Conservation (phyloP, 2,888 invertebrate genomes). For the Apoda limacodes region DNA sequence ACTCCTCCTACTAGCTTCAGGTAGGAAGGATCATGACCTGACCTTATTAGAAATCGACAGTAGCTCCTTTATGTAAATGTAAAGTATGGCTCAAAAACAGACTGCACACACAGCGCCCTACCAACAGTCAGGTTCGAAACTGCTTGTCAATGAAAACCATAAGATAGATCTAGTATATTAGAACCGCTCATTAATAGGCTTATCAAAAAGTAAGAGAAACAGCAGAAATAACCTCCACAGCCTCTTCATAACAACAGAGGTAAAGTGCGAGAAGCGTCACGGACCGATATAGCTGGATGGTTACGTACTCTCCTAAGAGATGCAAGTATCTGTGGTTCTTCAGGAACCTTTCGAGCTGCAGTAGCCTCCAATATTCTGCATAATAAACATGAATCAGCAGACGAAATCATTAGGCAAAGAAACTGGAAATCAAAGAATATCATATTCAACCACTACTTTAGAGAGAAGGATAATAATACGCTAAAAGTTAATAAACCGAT, state of each 20-base stretch:
- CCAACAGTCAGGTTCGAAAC: conserved; percentile 18
- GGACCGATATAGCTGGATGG: conserved; percentile 10
- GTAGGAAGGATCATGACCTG: conserved; percentile 20
- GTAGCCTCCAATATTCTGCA: too few species aligned
- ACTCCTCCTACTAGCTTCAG: conserved; percentile 17
- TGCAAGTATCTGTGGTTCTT: too few species aligned
- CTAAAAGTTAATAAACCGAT: too few species aligned
- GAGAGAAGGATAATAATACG: too few species aligned
- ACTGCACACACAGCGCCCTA: conserved; percentile 9
- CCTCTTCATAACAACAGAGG: conserved; percentile 10
- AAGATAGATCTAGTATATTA: conserved; percentile 7
- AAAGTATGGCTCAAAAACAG: conserved; percentile 20
- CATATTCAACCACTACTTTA: too few species aligned
- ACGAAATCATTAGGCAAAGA: too few species aligned
- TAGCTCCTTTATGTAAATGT: conserved; percentile 13
- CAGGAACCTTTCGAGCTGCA: too few species aligned
- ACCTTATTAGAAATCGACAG: conserved; percentile 14
- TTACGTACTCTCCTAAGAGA: too few species aligned
- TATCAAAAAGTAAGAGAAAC: conserved; percentile 5
- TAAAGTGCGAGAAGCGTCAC: conserved; percentile 7
- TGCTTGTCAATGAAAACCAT: conserved; percentile 1
- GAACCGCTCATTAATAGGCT: conserved; percentile 2
- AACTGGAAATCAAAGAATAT: too few species aligned
- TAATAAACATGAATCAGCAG: too few species aligned
- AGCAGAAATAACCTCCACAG: not conserved